phyloP scores from a whole-genome alignment of 2,797 vertebrate genomes.

The Mionectes olivaceus region DNA sequence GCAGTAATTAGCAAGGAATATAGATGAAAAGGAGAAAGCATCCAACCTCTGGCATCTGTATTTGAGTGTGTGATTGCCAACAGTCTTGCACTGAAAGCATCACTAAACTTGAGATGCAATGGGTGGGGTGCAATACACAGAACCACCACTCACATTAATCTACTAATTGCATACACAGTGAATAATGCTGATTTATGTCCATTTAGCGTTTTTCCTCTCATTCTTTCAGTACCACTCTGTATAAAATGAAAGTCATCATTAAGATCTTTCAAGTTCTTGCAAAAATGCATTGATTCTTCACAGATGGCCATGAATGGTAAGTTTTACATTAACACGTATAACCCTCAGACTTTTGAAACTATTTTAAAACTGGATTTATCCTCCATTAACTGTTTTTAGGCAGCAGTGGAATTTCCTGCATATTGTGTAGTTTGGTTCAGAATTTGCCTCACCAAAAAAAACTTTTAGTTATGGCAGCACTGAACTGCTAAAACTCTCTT shows the following conservation, averaged over 20 bases:
- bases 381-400: background rate
- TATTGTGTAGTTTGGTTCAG: background rate
- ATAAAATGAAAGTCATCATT: background rate
- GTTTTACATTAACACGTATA: background rate
- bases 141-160: background rate
- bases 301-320: background rate
- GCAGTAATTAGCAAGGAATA: background rate
- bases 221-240: background rate
- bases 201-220: background rate
- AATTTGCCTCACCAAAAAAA: background rate
- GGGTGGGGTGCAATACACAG: background rate
- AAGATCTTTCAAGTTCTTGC: background rate
- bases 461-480: background rate
- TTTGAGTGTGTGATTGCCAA: background rate
- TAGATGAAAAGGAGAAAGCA: background rate
- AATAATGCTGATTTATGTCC: background rate
- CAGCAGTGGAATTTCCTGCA: background rate
- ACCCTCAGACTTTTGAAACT: background rate
- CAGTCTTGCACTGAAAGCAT: background rate
- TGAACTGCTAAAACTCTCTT: conserved; percentile 44
- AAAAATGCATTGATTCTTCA: background rate
- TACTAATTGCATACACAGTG: background rate
- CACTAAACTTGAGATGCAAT: background rate
- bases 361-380: background rate
- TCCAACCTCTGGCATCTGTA: background rate